Base-by-base conservation (phyloP, 2,113 vertebrate genomes). In the Chamaetylas fuelleborni region DNA sequence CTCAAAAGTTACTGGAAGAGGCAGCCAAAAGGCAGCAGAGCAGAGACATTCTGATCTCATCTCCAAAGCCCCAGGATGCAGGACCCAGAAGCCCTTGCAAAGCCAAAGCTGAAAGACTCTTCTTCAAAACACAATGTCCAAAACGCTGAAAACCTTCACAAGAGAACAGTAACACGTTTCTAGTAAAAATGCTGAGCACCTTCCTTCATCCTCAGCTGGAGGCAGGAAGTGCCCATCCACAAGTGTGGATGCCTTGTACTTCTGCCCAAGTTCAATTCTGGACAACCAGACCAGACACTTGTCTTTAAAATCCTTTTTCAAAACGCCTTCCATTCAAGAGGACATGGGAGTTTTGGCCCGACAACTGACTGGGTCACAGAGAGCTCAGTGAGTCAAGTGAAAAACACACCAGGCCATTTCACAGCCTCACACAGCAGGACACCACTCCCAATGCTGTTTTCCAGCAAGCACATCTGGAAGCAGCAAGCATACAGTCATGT, bases 201-300 rank as follows among this genome's bases (percentile, higher is more conserved):
- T 60, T 70, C 31, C 57, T 34, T 31, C 56, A 50, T 33, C 26
- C 33, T 84, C 40, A 53, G 28, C 31, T 38, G 58, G 61, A 26
- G 15, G 33, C 2, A 67, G 45, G 16, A 82, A 81, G 31, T 0
- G 9, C 54, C 67, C 28, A 10, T 12, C 40, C 31, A 25, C 64
- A 58, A 38, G 24, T 0, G 0, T 5, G 19, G 40, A 71, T 0
- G 0, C 33, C 14, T 67, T 15, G 1, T 3, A 4, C 53, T 74
- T 36, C 9, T 17, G 45, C 6, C 28, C 33, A 48, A 56, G 43
- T 22, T 29, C 8, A 34, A 58, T 50, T 86, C 8, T 73, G n/a
- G 78, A 31, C 62, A 76, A 36, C 9, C 11, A 36, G 4, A 65
- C 2, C 33, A 54, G 50, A 14, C 12, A 12, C 11, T 33, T n/a